phyloP scores from a whole-genome alignment of 2,888 invertebrate species.

The Rhamphomyia laevipes region DNA sequence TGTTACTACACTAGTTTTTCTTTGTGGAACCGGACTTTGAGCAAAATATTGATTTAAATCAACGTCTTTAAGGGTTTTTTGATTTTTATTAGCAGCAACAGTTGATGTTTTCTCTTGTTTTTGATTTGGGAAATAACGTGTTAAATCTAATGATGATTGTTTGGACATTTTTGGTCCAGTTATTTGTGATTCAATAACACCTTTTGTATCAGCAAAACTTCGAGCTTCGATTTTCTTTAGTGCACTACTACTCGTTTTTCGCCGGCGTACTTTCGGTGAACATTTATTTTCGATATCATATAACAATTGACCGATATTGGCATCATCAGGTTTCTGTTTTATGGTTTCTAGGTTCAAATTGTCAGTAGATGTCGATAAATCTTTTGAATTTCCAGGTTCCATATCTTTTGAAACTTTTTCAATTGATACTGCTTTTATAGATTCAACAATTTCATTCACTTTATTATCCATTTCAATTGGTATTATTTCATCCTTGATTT shows the following conservation, averaged over 20 bases:
- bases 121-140: slow-evolving; percentile 36
- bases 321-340: slow-evolving; percentile 11
- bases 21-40: slow-evolving; percentile 30
- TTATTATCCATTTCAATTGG: not conserved
- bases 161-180: slow-evolving; percentile 30
- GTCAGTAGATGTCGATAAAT: too few relatives aligned
- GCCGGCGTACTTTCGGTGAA: slow-evolving; percentile 19
- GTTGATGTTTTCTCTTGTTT: slow-evolving; percentile 27
- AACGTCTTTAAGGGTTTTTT: slow-evolving; percentile 35
- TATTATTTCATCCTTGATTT: not conserved
- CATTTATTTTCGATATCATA: slow-evolving; percentile 22
- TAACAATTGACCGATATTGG: slow-evolving; percentile 25
- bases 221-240: slow-evolving; percentile 33
- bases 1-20: slow-evolving; percentile 26
- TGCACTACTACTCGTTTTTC: slow-evolving; percentile 21
- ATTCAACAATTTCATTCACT: not conserved
- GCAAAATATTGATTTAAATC: slow-evolving; percentile 37
- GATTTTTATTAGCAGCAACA: slow-evolving; percentile 29
- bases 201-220: slow-evolving; percentile 34
- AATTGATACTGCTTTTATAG: not conserved
- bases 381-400: too few relatives aligned
- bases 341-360: not conserved
- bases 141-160: slow-evolving; percentile 29
- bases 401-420: too few relatives aligned
- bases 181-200: slow-evolving; percentile 33